phyloP scores from a whole-genome alignment of 2,797 vertebrate genomes.

The Spinus olivaceus region DNA sequence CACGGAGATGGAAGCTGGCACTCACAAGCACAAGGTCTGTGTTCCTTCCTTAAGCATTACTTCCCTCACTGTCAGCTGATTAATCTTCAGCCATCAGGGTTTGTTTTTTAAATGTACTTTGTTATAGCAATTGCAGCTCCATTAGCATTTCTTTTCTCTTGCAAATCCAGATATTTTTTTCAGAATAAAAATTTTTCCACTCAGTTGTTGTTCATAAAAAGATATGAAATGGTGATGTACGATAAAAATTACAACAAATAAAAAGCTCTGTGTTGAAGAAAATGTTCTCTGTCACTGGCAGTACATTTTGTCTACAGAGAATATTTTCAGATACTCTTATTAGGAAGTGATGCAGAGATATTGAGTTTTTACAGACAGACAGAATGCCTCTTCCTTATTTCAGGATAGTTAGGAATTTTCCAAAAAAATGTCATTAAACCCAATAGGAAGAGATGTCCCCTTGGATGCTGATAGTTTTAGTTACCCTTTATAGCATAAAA shows the following conservation, averaged over 20 bases:
- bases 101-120: background rate
- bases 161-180: background rate
- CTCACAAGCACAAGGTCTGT: background rate
- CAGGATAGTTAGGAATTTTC: background rate
- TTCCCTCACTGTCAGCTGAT: background rate
- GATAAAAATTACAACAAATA: slow-evolving; percentile 5
- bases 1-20: background rate
- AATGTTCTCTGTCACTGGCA: slow-evolving; percentile 19
- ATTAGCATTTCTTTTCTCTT: background rate
- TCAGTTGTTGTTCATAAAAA: background rate
- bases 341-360: background rate
- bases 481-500: background rate
- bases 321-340: background rate
- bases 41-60: background rate
- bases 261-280: slow-evolving; percentile 25
- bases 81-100: background rate
- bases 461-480: background rate
- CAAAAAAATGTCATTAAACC: background rate
- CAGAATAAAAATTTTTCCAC: background rate
- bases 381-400: background rate
- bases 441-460: background rate
- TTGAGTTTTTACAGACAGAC: background rate
- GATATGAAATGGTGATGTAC: background rate
- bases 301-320: background rate
- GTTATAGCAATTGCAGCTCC: background rate